Evolutionary conservation across 2,888 invertebrate genomes (phyloP).

Genomic region (Apoderus coryli): DNA sequence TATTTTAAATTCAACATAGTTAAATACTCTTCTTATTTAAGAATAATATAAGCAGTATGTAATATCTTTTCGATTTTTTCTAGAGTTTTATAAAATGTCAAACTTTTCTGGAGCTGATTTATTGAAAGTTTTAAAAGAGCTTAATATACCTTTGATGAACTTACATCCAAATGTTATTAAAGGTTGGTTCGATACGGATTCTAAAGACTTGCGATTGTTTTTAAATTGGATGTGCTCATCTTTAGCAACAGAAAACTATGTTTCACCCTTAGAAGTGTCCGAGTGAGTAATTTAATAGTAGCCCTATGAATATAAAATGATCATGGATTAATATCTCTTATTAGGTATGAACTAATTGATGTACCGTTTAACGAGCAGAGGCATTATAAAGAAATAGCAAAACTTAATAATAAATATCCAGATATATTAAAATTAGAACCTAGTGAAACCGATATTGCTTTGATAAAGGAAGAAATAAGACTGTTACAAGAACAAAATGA

Average conservation of each 20-base stretch:
- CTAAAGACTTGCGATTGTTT: slow-evolving; percentile 19
- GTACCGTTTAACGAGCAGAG: slow-evolving; percentile 13
- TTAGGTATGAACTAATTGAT: slow-evolving; percentile 16
- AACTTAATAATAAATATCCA: slow-evolving; percentile 19
- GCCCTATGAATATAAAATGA: no score
- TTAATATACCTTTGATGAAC: slow-evolving; percentile 20
- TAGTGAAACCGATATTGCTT: slow-evolving; percentile 20
- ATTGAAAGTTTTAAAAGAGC: slow-evolving; percentile 18
- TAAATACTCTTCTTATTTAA: no score
- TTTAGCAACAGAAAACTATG: slow-evolving; percentile 21
- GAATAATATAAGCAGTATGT: no score
- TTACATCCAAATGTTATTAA: slow-evolving; percentile 22
- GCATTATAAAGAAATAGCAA: slow-evolving; percentile 16
- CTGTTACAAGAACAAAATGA: slow-evolving; percentile 17
- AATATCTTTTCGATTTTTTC: no score
- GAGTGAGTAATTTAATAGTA: slow-evolving; percentile 18
- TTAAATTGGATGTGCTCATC: slow-evolving; percentile 25
- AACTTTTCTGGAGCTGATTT: slow-evolving; percentile 19
- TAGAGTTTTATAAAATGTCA: slow-evolving; percentile 14
- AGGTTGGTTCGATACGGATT: slow-evolving; percentile 28
- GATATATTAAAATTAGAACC: slow-evolving; percentile 21
- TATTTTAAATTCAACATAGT: no score
- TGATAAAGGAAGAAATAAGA: slow-evolving; percentile 21
- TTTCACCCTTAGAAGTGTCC: slow-evolving; percentile 18
- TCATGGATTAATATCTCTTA: no score